Evolutionary conservation across 2,888 invertebrate species (phyloP).

Genomic region (Argynnis bischoffii): DNA sequence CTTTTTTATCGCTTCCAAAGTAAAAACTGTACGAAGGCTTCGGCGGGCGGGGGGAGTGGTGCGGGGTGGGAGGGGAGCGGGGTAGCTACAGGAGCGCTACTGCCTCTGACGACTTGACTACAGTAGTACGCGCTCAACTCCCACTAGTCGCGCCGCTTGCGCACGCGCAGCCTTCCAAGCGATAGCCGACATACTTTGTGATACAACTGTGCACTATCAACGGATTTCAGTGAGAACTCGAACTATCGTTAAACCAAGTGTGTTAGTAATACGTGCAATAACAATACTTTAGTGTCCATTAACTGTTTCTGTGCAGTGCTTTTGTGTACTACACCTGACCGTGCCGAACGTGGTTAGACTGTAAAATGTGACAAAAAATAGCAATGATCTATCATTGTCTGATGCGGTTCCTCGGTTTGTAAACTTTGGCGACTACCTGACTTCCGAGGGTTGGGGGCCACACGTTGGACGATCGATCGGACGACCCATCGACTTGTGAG

Average conservation of each 20-base stretch:
- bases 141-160: constrained; percentile 71
- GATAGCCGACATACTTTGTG: constrained; percentile 48
- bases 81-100: constrained; percentile 75
- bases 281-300: constrained; percentile 61
- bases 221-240: constrained; percentile 72
- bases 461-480: constrained; percentile 65
- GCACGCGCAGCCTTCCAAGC: constrained; percentile 67
- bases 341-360: constrained; percentile 47
- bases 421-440: constrained; percentile 79
- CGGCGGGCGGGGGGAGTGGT: constrained; percentile 48
- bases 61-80: constrained; percentile 50
- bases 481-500: constrained; percentile 74
- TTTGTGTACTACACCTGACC: constrained; percentile 60
- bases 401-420: constrained; percentile 65
- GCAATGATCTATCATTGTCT: constrained; percentile 70
- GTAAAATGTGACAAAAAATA: constrained; percentile 81
- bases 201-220: constrained; percentile 44
- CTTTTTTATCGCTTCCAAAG: constrained; percentile 76
- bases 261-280: constrained; percentile 33
- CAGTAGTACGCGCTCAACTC: constrained; percentile 78
- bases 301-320: constrained; percentile 77
- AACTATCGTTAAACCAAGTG: constrained; percentile 39
- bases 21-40: constrained; percentile 73
- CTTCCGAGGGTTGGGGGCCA: constrained; percentile 58
- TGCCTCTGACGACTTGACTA: constrained; percentile 68